Conservation (phyloP, 2,113 vertebrate species). For the Pachyramphus minor region DNA sequence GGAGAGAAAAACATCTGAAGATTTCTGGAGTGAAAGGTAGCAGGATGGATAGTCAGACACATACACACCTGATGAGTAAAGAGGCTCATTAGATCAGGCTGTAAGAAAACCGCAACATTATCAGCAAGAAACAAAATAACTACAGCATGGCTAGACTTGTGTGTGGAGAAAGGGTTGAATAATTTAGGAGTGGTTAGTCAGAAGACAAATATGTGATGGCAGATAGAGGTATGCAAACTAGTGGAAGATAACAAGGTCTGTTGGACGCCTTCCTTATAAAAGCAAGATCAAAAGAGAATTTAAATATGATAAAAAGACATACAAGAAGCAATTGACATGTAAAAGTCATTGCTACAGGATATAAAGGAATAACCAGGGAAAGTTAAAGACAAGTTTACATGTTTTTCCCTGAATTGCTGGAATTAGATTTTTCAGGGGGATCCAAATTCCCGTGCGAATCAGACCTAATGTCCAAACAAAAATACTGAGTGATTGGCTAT, state of each 20-base stretch:
- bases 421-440: not conserved
- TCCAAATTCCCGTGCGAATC: not conserved
- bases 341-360: not conserved
- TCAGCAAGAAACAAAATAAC: not conserved
- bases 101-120: not conserved
- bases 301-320: not conserved
- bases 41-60: not conserved
- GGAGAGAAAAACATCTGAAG: not conserved
- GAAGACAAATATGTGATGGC: constrained; percentile 12
- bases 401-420: not conserved
- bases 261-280: constrained; percentile 18
- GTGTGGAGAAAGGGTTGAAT: not conserved
- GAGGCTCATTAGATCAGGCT: not conserved
- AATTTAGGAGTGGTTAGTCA: constrained; percentile 18
- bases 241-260: not conserved
- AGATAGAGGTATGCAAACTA: constrained; percentile 18
- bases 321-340: not conserved
- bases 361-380: not conserved
- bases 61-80: not conserved
- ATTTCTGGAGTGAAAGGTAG: not conserved
- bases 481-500: not conserved
- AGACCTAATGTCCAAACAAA: not conserved
- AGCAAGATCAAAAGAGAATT: constrained; percentile 35
- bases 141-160: not conserved
- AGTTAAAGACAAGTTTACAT: not conserved